Evolutionary conservation across 2,888 invertebrate genomes (phyloP), one percentile per base, ranked within the genome.

Genomic region (Phalangium opilio): DNA sequence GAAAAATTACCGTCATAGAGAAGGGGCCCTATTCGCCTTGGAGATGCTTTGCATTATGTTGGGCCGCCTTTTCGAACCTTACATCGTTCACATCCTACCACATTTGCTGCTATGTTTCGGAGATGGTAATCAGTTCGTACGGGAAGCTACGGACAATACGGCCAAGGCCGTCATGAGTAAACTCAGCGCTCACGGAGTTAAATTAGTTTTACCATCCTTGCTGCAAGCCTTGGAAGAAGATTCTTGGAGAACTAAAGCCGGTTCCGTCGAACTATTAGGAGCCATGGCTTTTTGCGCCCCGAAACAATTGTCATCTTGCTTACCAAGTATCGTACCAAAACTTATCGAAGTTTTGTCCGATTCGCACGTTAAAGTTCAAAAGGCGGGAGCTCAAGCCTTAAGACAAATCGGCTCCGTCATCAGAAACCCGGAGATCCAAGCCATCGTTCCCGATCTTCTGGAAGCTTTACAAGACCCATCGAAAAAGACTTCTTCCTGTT

Each of bases 251-350:
- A 98, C 98, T 1, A 95, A 95, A 69, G 86, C 87, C 7, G 89
- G 81, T 78, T 91, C 93, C 0, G 87, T 95, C 48, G 95, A 96
- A 65, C 70, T 96, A 45, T 73, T 96, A 20, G 95, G 96, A 10
- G 89, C 93, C 11, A 96, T 98, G 95, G 95, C 96, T 0, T 93
- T 83, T 70, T 98, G 96, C 69, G 98, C 98, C 1, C 98, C 98
- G 0, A 93, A 95, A 66, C 98, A 99, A 68, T 72, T 99, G 53
- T 95, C 95, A 3, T 90, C 93, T 1, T 96, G 96, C 66, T 73
- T 98, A 59, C 98, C 98, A 2, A 89, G 83, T 64, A 96, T 99
- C 65, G 96, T 99, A 50, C 98, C 98, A 15, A 90, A 91, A 63
- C 73, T 98, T 35, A 93, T 95, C 54, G 93, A 93, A 55, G 70